Evolutionary conservation across 1,140 invertebrate species (phyloP), one percentile per base, ranked within the genome.

Genomic region (Euglossa dilemma): DNA sequence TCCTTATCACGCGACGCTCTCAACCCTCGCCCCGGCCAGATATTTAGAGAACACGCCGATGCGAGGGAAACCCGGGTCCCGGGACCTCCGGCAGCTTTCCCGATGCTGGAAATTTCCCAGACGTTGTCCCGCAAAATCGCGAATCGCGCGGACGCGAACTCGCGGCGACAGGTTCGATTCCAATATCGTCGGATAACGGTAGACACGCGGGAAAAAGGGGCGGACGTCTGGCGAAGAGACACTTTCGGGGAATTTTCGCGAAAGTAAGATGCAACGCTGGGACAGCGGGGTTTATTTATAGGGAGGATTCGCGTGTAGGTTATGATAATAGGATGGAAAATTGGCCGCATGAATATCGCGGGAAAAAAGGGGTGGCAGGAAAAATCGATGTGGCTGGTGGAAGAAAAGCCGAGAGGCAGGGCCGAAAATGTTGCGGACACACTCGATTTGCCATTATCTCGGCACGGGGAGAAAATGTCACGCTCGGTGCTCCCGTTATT

Each of bases 371-470:
- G 16, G 6, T 20, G 16, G 12, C 14, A 12, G 71, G 6, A 54
- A 72, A 73, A 73, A 80, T 80, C 78, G 70, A 80, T 73, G 45
- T 5, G 9, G 1, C 28, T 52, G 7, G 7, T 12, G 45, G 45
- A 47, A 36, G 54, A 50, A 50, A 54, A 43, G 71, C 45, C 5
- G 54, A 20, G 20, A 56, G 57, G 18, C 45, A 5, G 50, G 70
- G 20, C 50, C 69, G 70, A 72, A 71, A 80, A 59, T 52, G 67
- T 80, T 80, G 56, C 56, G 67, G n/a, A 28, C 28, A 54, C 61
- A 66, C 25, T 76, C 52, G 43, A 64, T 76, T 75, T 45, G 36
- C n/a, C 73, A 67, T 76, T 82, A 76, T 82, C 80, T 36, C 11
- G 11, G 5, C 20, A n/a, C 45, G 25, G 16, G 25, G 52, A 36